Percentiles rank a stretch among this genome's conserved stretches.
These are phyloP conservation scores for Eira barbara DNA, from an alignment of 2,113 vertebrate genomes.

Conservation along the genomic window DNA sequence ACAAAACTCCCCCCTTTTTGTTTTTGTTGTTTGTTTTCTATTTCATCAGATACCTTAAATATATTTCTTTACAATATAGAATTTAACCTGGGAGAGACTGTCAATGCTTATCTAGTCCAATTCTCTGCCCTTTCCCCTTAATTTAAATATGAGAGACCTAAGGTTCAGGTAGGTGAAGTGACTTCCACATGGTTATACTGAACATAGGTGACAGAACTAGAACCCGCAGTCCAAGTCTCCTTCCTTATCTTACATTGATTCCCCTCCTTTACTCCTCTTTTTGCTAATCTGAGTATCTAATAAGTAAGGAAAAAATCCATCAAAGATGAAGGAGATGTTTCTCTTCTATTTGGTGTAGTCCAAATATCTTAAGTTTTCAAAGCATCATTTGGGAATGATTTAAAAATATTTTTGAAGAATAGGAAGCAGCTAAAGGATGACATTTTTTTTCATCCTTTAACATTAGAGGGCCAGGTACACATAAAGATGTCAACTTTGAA, in stretches of 20 bases:
- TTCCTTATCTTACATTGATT: neutral
- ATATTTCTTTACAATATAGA: neutral
- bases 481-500: neutral
- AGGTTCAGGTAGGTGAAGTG: neutral
- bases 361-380: neutral
- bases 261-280: neutral
- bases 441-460: neutral
- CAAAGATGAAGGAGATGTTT: neutral
- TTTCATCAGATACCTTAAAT: neutral
- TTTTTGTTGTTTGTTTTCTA: neutral
- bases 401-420: neutral
- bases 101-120: neutral
- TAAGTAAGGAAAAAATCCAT: neutral
- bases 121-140: neutral
- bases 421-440: neutral
- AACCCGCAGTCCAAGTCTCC: neutral
- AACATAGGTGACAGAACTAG: neutral
- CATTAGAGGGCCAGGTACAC: neutral
- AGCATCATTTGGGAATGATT: neutral
- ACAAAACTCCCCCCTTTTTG: too few relatives aligned
- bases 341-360: neutral
- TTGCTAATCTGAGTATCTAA: neutral
- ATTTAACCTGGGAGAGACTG: neutral
- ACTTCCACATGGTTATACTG: neutral
- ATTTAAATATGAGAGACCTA: neutral